Base-by-base conservation (phyloP, 2,797 vertebrate species). In the Thalassophryne amazonica region DNA sequence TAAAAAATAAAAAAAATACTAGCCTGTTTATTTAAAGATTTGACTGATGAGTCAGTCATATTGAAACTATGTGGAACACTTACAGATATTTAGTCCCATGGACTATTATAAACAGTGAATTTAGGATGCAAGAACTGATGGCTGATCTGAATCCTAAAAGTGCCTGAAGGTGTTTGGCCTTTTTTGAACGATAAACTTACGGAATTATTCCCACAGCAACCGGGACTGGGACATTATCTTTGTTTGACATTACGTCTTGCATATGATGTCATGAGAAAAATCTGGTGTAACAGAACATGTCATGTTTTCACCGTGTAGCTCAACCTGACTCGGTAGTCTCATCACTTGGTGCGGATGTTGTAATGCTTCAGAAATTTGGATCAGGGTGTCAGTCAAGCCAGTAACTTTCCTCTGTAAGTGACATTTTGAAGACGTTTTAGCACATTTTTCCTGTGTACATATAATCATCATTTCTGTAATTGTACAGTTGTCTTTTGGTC, bases 1-100 rank as follows among this genome's bases (percentile, higher is more conserved):
- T 39, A 51, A 15, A 33, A 35, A 51, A 20, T 27, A 11, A 50
- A 61, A 37, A 19, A 25, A n/a, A n/a, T n/a, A n/a, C n/a, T n/a
- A 46, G 28, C 39, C 52, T 72, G 53, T 76, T 72, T 77, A 69
- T 69, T 78, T 72, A 63, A 73, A 67, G 19, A 52, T 55, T 12
- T 54, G 42, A 66, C 56, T 80, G 30, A 58, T 69, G 65, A 62
- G 71, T 76, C 64, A 32, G 22, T 42, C 40, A 34, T 54, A 60
- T 59, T 43, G 38, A 49, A 56, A 81, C 75, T 68, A 67, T 76
- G 78, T 51, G 51, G 39, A 79, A 54, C 17, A 37, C 56, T 42
- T 50, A 60, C 29, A 46, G 69, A 76, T 64, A 75, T 60, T 91
- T 89, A 89, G 90, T 92, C 91, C 91, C 83, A 50, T 90, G 91